phyloP scores from a whole-genome alignment of 2,113 vertebrate species.

The Callithrix jacchus region DNA sequence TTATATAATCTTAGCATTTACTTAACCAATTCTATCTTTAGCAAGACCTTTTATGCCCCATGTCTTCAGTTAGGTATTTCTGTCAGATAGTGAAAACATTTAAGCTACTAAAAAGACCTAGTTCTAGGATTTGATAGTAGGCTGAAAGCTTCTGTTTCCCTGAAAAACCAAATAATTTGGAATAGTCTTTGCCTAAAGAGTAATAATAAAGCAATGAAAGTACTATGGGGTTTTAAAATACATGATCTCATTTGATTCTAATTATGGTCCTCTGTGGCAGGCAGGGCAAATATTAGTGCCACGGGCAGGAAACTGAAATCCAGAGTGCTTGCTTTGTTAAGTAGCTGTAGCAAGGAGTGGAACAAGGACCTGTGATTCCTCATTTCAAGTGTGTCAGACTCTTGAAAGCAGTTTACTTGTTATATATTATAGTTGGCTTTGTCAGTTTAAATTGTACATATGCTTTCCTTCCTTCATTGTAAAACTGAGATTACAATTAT shows the following conservation, averaged over 20 bases:
- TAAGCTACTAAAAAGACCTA: background rate
- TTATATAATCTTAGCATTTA: background rate
- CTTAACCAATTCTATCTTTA: background rate
- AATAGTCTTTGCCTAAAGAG: background rate
- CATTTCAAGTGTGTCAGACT: background rate
- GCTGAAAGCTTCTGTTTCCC: background rate
- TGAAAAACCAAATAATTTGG: background rate
- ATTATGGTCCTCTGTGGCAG: background rate
- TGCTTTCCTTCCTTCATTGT: background rate
- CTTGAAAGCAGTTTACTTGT: background rate
- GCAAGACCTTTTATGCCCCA: background rate
- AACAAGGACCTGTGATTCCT: background rate
- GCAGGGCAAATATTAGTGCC: background rate
- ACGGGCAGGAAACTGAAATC: background rate
- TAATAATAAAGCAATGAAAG: background rate
- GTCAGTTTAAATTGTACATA: background rate
- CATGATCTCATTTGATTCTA: background rate
- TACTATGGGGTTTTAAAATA: background rate
- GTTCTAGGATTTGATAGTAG: constrained; percentile 17
- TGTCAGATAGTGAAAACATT: background rate
- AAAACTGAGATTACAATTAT: background rate
- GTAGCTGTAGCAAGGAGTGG: background rate
- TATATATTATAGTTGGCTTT: background rate
- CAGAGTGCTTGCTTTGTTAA: background rate
- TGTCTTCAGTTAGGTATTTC: background rate